Conservation (phyloP, 2,113 vertebrate species). For the Syngnathus typhle region DNA sequence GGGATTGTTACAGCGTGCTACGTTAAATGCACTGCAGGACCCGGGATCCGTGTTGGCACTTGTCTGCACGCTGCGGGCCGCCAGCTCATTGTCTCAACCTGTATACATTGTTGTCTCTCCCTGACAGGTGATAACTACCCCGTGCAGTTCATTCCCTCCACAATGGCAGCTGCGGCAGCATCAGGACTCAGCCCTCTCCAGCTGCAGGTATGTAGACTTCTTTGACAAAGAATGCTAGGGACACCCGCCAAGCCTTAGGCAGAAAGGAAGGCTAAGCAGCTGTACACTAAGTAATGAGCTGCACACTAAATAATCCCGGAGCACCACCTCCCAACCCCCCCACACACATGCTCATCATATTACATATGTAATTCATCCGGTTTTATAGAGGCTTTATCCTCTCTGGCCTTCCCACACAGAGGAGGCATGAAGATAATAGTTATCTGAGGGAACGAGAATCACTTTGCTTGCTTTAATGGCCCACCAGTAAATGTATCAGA, state of each 20-base stretch:
- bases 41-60: slow-evolving; percentile 83
- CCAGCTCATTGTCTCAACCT: slow-evolving; percentile 97
- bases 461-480: slow-evolving; percentile 51
- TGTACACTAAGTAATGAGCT: slow-evolving; percentile 92
- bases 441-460: slow-evolving; percentile 62
- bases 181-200: slow-evolving; percentile 99
- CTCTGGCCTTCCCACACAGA: slow-evolving; percentile 42
- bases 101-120: slow-evolving; percentile 82
- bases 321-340: slow-evolving; percentile 39
- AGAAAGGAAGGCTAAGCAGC: slow-evolving; percentile 84
- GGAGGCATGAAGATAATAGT: slow-evolving; percentile 59
- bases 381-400: slow-evolving; percentile 67
- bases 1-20: slow-evolving; percentile 50
- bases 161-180: slow-evolving; percentile 99
- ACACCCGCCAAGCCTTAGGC: slow-evolving; percentile 79
- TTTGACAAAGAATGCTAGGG: slow-evolving; percentile 81
- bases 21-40: slow-evolving; percentile 62
- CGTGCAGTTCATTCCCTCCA: slow-evolving; percentile 99
- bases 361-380: slow-evolving; percentile 74
- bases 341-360: slow-evolving; percentile 85
- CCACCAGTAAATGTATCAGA: slow-evolving; percentile 51
- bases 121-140: slow-evolving; percentile 99
- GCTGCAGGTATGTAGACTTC: slow-evolving; percentile 94
- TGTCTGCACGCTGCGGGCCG: slow-evolving; percentile 79
- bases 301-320: slow-evolving; percentile 85